Conservation (phyloP, 2,113 vertebrate genomes). For the Gracilinanus agilis region DNA sequence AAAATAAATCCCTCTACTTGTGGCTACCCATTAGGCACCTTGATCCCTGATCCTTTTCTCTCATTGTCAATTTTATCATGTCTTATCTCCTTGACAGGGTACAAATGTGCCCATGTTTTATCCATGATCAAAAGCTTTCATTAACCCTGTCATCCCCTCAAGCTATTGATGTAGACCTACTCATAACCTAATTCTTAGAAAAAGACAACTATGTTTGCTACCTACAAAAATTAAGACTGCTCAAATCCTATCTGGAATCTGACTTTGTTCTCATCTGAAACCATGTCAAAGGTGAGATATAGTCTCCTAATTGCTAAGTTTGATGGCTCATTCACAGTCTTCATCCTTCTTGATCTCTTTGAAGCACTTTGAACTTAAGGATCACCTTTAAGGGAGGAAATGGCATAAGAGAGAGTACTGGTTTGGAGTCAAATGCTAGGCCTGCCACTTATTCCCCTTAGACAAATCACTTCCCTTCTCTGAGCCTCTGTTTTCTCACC, state of each 20-base stretch:
- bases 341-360: neutral
- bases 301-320: neutral
- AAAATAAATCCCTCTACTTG: neutral
- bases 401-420: neutral
- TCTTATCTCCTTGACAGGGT: neutral
- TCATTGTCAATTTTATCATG: neutral
- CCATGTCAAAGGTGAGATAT: rapidly evolving
- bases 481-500: neutral
- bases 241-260: neutral
- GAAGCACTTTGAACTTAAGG: neutral
- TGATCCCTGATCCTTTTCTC: neutral
- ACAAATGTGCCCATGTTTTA: neutral
- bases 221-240: neutral
- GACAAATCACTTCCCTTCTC: neutral
- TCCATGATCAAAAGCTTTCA: neutral
- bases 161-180: neutral
- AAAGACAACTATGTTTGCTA: neutral
- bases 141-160: neutral
- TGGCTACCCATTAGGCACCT: no score
- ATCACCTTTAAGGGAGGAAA: neutral
- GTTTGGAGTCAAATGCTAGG: neutral
- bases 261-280: no score
- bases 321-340: rapidly evolving
- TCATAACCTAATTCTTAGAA: neutral
- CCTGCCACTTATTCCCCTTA: neutral